A percentile compares a stretch with the other conserved stretches of the same genome.
These are phyloP conservation scores for Ormyrus nitidulus DNA, from an alignment of 2,888 invertebrate genomes.

Conservation along the genomic window DNA sequence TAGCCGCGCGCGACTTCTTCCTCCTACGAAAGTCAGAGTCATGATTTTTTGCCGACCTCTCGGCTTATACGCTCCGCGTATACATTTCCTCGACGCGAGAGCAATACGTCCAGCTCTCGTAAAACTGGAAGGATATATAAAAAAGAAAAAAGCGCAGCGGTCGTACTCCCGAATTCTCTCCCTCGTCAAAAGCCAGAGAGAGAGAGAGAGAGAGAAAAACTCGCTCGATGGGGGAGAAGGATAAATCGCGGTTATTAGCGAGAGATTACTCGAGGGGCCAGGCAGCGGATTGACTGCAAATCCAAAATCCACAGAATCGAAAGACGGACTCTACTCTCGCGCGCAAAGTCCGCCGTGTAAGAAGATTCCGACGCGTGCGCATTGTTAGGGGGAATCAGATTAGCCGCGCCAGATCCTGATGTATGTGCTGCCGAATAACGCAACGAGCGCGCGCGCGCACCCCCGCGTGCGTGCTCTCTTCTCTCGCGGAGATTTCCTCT, in stretches of 20 bases:
- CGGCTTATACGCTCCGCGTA: conserved; percentile 7
- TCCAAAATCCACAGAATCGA: conserved; percentile 73
- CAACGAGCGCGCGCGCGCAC: conserved; percentile 50
- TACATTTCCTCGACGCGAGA: background rate
- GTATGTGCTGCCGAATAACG: conserved; percentile 64
- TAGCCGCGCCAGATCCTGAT: conserved; percentile 72
- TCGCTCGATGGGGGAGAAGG: conserved; percentile 56
- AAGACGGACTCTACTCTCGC: conserved; percentile 5
- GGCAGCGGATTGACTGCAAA: conserved; percentile 62
- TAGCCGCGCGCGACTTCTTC: background rate
- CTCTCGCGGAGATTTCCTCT: conserved; percentile 11
- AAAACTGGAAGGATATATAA: background rate
- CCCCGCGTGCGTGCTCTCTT: conserved; percentile 41
- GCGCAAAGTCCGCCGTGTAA: conserved; percentile 65
- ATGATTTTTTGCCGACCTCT: conserved; percentile 29
- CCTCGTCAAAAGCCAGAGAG: background rate
- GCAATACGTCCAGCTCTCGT: conserved; percentile 50
- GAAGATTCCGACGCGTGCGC: conserved; percentile 76
- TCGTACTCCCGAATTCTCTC: background rate
- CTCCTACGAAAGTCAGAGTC: conserved; percentile 64
- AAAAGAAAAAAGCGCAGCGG: background rate
- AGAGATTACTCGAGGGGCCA: conserved; percentile 72
- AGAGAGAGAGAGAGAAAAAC: conserved; percentile 14
- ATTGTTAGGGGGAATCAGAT: conserved; percentile 75
- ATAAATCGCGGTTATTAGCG: conserved; percentile 75